Evolutionary conservation across 2,113 vertebrate genomes (phyloP).

Genomic region (Tor tambroides): DNA sequence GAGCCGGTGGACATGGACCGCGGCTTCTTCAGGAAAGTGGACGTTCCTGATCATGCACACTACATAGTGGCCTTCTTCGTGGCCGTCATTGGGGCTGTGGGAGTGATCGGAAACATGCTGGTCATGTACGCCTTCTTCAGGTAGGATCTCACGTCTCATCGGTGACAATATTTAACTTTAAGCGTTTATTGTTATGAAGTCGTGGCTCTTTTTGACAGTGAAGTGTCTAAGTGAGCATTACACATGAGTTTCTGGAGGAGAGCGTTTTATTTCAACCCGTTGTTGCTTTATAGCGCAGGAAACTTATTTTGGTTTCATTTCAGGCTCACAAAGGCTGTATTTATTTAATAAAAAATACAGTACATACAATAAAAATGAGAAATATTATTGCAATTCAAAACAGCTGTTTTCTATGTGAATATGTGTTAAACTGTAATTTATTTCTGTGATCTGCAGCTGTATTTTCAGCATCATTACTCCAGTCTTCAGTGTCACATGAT

Average conservation of each 20-base stretch:
- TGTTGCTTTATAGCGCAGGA: no score
- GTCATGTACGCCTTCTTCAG: constrained; percentile 96
- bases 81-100: constrained; percentile 86
- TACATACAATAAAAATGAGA: background rate
- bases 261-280: no score
- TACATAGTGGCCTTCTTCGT: constrained; percentile 87
- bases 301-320: no score
- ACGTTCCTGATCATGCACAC: constrained; percentile 87
- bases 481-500: background rate
- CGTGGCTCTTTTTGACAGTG: background rate
- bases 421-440: background rate
- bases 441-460: background rate
- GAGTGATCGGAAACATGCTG: constrained; percentile 88
- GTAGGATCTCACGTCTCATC: constrained; percentile 69
- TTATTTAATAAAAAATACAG: background rate
- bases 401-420: background rate
- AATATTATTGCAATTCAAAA: background rate
- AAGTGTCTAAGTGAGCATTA: background rate
- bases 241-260: background rate
- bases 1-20: constrained; percentile 64
- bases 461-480: background rate
- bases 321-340: background rate
- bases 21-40: constrained; percentile 77
- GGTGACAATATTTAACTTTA: background rate
- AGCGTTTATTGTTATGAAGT: background rate